Conservation (phyloP, 1,140 invertebrate species). For the Lepidurus arcticus region DNA sequence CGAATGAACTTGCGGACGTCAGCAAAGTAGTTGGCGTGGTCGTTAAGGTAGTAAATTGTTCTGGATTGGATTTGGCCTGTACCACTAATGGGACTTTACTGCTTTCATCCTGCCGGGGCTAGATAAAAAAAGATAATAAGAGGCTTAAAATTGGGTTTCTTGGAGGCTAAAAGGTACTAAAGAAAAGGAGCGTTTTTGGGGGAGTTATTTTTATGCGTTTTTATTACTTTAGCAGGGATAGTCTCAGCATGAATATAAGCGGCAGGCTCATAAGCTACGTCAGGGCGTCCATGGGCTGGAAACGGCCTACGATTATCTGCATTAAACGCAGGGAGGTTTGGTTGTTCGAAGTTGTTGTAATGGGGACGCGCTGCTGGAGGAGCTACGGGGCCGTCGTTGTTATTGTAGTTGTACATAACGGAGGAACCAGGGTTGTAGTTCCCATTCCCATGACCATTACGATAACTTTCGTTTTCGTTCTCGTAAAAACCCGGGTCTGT, state of each 20-base stretch:
- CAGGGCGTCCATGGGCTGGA: background rate
- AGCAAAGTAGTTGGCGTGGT: background rate
- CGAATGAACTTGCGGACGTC: slow-evolving; percentile 8
- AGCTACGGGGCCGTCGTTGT: background rate
- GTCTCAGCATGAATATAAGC: background rate
- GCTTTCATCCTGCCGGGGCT: background rate
- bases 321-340: background rate
- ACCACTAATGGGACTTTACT: background rate
- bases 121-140: background rate
- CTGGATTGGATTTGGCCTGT: slow-evolving; percentile 15
- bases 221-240: no score
- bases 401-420: background rate
- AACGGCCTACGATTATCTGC: background rate
- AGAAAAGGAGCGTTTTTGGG: background rate
- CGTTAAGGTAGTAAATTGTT: background rate
- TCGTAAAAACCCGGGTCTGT: background rate
- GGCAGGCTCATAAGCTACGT: background rate
- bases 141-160: background rate
- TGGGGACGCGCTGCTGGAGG: background rate
- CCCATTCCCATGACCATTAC: background rate
- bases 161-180: background rate
- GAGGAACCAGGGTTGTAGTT: background rate
- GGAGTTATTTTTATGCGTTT: background rate
- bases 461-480: background rate
- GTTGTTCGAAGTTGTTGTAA: background rate